These are phyloP conservation scores for Carlito syrichta DNA, from an alignment of 2,113 vertebrate genomes.

Conservation along the genomic window DNA sequence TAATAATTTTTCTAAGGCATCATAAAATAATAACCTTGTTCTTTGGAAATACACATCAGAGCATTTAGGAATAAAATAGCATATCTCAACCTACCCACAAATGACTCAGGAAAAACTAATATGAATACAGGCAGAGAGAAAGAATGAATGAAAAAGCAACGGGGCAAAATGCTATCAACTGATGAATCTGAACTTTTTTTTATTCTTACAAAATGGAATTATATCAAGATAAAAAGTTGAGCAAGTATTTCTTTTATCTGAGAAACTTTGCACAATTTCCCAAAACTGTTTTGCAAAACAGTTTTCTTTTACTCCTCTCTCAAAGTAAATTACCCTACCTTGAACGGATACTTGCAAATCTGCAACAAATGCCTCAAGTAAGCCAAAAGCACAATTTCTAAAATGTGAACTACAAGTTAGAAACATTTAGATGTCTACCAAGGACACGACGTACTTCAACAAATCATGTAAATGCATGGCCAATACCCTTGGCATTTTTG, in stretches of 20 bases:
- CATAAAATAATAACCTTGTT: not conserved
- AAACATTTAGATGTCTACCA: not conserved
- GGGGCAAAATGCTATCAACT: not conserved
- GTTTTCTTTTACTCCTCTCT: not conserved
- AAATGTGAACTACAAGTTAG: conserved; percentile 7
- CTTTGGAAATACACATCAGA: not conserved
- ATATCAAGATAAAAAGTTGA: conserved; percentile 12
- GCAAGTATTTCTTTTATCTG: conserved; percentile 11
- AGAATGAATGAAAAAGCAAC: not conserved
- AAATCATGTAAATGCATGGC: not conserved
- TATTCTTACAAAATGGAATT: conserved; percentile 15
- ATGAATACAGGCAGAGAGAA: not conserved
- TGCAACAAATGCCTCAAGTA: not conserved
- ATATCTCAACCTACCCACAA: conserved; percentile 33
- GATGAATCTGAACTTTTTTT: not conserved
- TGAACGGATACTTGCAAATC: conserved; percentile 3
- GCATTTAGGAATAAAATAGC: not conserved
- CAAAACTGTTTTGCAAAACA: not conserved
- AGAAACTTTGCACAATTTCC: not conserved
- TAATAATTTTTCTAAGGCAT: not conserved
- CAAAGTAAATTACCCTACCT: conserved; percentile 2
- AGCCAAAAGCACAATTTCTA: conserved; percentile 29
- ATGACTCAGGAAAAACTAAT: not conserved
- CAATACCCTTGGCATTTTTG: not conserved
- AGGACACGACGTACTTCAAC: not conserved